These are phyloP conservation scores for Nanorana parkeri DNA, from an alignment of 2,113 vertebrate species.

Conservation along the genomic window DNA sequence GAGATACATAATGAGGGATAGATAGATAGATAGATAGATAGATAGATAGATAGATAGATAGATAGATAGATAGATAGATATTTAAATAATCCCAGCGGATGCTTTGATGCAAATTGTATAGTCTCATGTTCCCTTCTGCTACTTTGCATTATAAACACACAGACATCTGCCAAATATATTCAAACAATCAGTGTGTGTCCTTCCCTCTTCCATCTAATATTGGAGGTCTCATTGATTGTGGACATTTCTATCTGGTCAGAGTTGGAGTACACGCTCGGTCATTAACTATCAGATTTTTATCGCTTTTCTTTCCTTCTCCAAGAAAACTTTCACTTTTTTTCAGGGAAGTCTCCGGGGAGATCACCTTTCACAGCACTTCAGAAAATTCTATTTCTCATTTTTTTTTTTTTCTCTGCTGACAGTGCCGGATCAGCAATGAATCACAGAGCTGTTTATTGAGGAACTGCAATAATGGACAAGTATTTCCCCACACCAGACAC, in stretches of 20 bases:
- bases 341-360: too few species aligned
- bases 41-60: conserved; percentile 27
- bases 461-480: conserved; percentile 8
- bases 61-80: neutral
- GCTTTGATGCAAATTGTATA: neutral
- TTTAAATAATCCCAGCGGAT: neutral
- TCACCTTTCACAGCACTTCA: neutral
- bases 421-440: conserved; percentile 9
- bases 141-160: neutral
- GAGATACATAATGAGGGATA: neutral
- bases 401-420: neutral
- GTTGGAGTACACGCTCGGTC: too few species aligned
- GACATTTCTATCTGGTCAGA: too few species aligned
- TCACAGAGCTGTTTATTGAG: conserved; percentile 22
- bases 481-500: neutral
- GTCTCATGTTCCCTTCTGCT: neutral
- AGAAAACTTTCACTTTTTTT: too few species aligned
- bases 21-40: conserved; percentile 12
- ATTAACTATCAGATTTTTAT: too few species aligned
- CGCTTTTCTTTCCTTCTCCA: too few species aligned
- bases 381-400: conserved; percentile 24
- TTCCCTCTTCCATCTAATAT: neutral
- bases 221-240: too few species aligned
- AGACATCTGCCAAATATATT: neutral
- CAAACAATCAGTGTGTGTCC: neutral